These are phyloP conservation scores for Vanessa cardui DNA, from an alignment of 2,888 invertebrate species.

Conservation along the genomic window DNA sequence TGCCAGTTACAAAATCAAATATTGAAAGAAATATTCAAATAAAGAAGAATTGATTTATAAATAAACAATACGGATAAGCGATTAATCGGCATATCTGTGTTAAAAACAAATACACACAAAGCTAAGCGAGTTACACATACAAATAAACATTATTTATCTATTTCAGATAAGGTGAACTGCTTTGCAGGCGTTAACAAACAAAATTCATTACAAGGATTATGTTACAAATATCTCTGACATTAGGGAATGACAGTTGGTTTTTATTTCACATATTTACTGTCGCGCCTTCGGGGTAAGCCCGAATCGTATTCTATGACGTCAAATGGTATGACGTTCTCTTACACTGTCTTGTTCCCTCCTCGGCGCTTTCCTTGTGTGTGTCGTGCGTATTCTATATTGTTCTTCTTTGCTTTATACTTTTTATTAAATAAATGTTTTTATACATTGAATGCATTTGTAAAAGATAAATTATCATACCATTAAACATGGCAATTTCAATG, in stretches of 20 bases:
- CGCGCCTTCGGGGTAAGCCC: neutral
- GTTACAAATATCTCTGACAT: neutral
- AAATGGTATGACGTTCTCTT: too few relatives aligned
- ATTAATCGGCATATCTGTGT: neutral
- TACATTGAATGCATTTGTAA: too few relatives aligned
- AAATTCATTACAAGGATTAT: neutral
- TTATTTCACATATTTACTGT: neutral
- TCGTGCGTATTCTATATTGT: too few relatives aligned
- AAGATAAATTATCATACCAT: too few relatives aligned
- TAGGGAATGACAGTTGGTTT: neutral
- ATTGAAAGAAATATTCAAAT: neutral
- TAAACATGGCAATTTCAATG: too few relatives aligned
- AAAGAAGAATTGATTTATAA: neutral
- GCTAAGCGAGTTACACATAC: neutral
- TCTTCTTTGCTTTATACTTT: too few relatives aligned
- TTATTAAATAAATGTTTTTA: too few relatives aligned
- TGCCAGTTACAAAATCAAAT: neutral
- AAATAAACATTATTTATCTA: conserved; percentile 1
- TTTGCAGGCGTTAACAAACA: conserved; percentile 5
- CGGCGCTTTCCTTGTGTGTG: too few relatives aligned
- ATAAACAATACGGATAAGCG: neutral
- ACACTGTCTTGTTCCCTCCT: too few relatives aligned
- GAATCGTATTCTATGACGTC: too few relatives aligned
- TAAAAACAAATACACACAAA: conserved; percentile 2
- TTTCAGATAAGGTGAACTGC: neutral